phyloP scores from a whole-genome alignment of 2,888 invertebrate species.

The Protula sp. region DNA sequence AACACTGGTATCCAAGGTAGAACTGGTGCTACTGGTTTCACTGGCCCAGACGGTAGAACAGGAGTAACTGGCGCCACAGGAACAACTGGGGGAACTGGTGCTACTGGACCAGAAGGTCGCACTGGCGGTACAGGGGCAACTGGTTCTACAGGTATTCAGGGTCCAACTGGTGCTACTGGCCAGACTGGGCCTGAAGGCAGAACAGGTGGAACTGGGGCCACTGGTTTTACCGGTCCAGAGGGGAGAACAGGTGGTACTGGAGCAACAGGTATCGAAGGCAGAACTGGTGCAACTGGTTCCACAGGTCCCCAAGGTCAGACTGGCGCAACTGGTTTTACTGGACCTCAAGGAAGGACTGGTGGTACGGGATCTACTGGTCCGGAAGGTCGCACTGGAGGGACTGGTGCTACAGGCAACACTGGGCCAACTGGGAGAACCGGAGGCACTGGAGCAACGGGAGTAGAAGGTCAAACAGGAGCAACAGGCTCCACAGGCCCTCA shows the following conservation, averaged over 20 bases:
- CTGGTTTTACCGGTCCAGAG: neutral
- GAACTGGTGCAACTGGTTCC: neutral
- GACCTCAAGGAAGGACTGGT: neutral
- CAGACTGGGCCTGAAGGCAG: neutral
- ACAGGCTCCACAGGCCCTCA: neutral
- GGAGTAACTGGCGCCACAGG: neutral
- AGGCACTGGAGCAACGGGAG: constrained; percentile 13
- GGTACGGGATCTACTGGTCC: neutral
- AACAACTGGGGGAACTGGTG: neutral
- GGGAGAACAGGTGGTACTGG: neutral
- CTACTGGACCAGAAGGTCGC: neutral
- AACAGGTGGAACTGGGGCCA: neutral
- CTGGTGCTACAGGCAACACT: constrained; percentile 2
- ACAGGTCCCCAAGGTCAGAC: neutral
- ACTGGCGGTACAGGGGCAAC: constrained; percentile 4
- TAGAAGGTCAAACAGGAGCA: neutral
- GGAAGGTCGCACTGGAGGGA: neutral
- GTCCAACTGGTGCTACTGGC: neutral
- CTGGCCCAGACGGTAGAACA: neutral
- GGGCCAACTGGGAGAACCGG: constrained; percentile 9
- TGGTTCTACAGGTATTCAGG: constrained; percentile 6
- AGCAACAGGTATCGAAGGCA: neutral
- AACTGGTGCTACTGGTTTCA: neutral
- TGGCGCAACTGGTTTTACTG: neutral
- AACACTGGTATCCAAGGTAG: neutral